Evolutionary conservation across 1,140 invertebrate genomes (phyloP).

Genomic region (Diachasma alloeum): DNA sequence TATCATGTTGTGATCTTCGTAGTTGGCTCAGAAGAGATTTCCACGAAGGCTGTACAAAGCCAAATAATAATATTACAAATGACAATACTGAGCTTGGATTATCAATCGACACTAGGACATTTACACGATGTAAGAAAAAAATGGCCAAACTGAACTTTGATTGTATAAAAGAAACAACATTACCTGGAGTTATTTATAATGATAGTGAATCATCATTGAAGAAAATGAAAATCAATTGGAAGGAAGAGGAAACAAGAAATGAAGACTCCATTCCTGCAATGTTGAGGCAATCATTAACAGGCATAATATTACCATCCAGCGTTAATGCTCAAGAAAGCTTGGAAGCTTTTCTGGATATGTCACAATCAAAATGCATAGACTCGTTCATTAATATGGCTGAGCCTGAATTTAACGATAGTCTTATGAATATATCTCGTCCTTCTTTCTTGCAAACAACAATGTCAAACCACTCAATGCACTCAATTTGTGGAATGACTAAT

Average conservation of each 20-base stretch:
- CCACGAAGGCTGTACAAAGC: background rate
- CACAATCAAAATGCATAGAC: slow-evolving; percentile 51
- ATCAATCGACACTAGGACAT: background rate
- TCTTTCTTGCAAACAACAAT: slow-evolving; percentile 50
- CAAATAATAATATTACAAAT: background rate
- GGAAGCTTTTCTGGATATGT: slow-evolving; percentile 55
- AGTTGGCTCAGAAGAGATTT: background rate
- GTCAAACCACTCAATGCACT: background rate
- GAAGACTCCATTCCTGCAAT: slow-evolving; percentile 39
- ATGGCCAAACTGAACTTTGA: background rate
- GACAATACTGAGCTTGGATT: background rate
- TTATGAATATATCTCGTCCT: slow-evolving; percentile 55
- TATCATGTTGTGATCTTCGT: background rate
- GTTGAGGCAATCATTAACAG: slow-evolving; percentile 33
- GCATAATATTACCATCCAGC: slow-evolving; percentile 8
- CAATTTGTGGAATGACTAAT: background rate
- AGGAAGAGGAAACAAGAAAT: slow-evolving; percentile 25
- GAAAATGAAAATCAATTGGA: slow-evolving; percentile 23
- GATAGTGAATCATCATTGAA: background rate
- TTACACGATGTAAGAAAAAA: background rate
- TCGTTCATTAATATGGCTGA: slow-evolving; percentile 52
- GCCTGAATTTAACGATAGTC: slow-evolving; percentile 43
- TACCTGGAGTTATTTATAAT: slow-evolving; percentile 20
- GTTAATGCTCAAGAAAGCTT: slow-evolving; percentile 49
- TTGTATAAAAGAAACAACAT: background rate